Base-by-base conservation (phyloP, 2,888 invertebrate genomes). In the Neelides folsomi region DNA sequence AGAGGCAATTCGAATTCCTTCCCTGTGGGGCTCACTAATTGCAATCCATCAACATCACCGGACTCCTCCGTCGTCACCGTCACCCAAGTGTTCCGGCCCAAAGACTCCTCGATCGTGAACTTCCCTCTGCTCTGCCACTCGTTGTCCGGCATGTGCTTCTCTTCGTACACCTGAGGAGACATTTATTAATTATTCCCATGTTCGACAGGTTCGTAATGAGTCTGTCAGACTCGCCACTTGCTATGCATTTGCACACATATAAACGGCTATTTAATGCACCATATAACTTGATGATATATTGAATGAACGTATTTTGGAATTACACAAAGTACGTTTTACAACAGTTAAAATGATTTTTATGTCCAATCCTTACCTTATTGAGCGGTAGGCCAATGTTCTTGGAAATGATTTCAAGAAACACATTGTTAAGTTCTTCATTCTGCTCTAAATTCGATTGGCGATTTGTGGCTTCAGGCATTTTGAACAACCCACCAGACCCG, bases 21-120 rank as follows among this genome's bases (percentile, higher is more conserved):
- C 41, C 65, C 65, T 38, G 64, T 61, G 16, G 66, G 65, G 49
- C 62, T 63, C 27, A 61, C 52, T 51, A 66, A 60, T 59, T 63
- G 58, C 51, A 66, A 60, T 56, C 64, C 63, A 57, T 66, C 65
- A 54, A 65, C 64, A 61, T 66, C 66, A 36, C 61, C 66, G 44
- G 43, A 54, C 44, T 66, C 65, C 37, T 60, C 61, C 10, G 65
- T 59, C 39, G 64, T 63, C 15, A 65, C 63, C 20, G 63, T 64
- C 51, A 66, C 60, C 56, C 58, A 63, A 42, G 64, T 65, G 47
- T 65, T 66, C 10, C 58, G 41, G 37, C 65, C 65, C 5, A 66
- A 52, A 47, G 58, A 63, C 15, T 62, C 62, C 51, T 65, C 65
- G 43, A 66, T 59, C 38, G 60, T 58, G 49, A 66, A 66, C 38